A percentile compares a stretch with the other conserved stretches of the same genome.
These are phyloP conservation scores for Pantala flavescens DNA, from an alignment of 1,140 invertebrate species.

Conservation along the genomic window DNA sequence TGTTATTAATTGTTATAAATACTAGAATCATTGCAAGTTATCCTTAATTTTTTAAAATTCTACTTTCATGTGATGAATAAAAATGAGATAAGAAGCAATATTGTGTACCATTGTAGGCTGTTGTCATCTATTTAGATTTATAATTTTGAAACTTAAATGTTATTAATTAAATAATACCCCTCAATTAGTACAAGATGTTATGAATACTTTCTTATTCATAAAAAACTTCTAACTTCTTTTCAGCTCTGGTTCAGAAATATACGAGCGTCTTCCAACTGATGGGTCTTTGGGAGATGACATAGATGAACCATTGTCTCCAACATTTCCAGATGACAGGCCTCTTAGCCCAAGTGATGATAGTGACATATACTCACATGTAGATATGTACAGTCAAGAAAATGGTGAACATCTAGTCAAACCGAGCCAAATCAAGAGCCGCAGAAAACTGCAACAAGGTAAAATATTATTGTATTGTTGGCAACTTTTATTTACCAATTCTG, in stretches of 20 bases:
- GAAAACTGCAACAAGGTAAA: constrained; percentile 37
- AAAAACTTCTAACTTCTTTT: background rate
- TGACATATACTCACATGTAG: constrained; percentile 54
- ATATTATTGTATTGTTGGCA: constrained; percentile 14
- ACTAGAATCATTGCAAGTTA: too few species aligned
- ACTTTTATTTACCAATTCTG: background rate
- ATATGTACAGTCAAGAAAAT: constrained; percentile 36
- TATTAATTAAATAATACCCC: too few species aligned
- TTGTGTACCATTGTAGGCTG: too few species aligned
- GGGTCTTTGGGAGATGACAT: constrained; percentile 37
- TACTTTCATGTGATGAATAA: too few species aligned
- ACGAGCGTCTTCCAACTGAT: constrained; percentile 60
- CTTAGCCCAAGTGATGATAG: constrained; percentile 53
- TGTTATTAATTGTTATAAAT: too few species aligned
- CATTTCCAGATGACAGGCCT: constrained; percentile 34
- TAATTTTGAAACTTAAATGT: too few species aligned
- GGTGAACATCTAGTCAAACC: constrained; percentile 42
- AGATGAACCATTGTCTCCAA: constrained; percentile 39
- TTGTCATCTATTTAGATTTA: too few species aligned
- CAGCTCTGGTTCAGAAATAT: constrained; percentile 69
- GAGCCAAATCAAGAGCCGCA: constrained; percentile 39
- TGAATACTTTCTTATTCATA: too few species aligned
- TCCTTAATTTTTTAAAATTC: too few species aligned
- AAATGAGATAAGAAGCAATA: too few species aligned
- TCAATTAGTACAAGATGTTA: too few species aligned